Evolutionary conservation across 2,113 vertebrate genomes (phyloP).

Genomic region (Solea solea): DNA sequence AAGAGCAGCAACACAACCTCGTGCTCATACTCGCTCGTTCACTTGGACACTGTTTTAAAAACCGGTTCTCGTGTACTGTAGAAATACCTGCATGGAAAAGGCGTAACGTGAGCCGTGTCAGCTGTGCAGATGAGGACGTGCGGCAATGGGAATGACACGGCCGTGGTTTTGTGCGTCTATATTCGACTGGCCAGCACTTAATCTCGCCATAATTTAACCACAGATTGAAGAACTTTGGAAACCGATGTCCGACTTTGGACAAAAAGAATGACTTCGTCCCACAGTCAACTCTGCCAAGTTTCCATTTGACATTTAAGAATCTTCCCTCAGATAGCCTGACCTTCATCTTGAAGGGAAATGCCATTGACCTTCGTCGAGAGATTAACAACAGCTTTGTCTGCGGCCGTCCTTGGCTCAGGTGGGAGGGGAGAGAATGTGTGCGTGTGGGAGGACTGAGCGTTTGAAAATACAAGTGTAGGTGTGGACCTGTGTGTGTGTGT

Average conservation of each 20-base stretch:
- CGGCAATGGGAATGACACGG: too few species aligned
- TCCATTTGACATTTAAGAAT: constrained; percentile 69
- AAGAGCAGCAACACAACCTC: background rate
- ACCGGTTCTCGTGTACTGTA: too few species aligned
- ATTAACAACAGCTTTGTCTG: constrained; percentile 74
- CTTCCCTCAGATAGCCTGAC: constrained; percentile 53
- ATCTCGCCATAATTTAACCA: background rate
- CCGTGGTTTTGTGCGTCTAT: constrained; percentile 5
- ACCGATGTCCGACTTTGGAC: constrained; percentile 3
- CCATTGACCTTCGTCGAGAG: constrained; percentile 61
- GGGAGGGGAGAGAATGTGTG: constrained; percentile 14
- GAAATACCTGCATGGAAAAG: too few species aligned
- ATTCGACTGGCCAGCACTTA: constrained; percentile 2
- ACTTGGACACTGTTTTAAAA: too few species aligned
- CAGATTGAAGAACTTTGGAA: constrained; percentile 21
- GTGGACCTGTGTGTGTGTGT: constrained; percentile 22
- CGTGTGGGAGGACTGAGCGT: constrained; percentile 9
- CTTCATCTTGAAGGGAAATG: constrained; percentile 60
- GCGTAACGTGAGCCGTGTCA: too few species aligned
- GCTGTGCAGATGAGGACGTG: too few species aligned
- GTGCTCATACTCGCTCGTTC: background rate
- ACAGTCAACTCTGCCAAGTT: constrained; percentile 46
- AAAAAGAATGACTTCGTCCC: constrained; percentile 25
- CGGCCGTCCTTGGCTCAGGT: constrained; percentile 54
- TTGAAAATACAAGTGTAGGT: constrained; percentile 5